Evolutionary conservation across 2,888 invertebrate species (phyloP).

Genomic region (Timema podura): DNA sequence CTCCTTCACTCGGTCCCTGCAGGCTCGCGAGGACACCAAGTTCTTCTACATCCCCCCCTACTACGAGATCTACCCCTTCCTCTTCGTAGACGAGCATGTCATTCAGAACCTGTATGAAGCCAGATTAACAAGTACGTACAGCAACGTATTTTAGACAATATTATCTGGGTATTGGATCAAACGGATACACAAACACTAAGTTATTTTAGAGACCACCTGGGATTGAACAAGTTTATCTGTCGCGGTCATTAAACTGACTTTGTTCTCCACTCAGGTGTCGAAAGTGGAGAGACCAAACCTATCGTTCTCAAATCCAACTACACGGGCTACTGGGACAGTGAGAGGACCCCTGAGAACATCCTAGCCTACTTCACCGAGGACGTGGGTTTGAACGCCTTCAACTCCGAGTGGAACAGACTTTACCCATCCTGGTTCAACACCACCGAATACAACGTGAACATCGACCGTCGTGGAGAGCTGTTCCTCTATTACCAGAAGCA

Average conservation of each 20-base stretch:
- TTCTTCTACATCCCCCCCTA: conserved; percentile 59
- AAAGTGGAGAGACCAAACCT: conserved; percentile 44
- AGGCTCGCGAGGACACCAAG: conserved; percentile 56
- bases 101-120: conserved; percentile 48
- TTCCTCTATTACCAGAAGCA: conserved; percentile 61
- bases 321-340: conserved; percentile 22
- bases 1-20: conserved; percentile 54
- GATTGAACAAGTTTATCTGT: too few relatives aligned
- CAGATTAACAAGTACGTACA: conserved; percentile 17
- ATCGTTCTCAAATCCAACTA: conserved; percentile 38
- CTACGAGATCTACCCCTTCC: conserved; percentile 64
- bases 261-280: conserved; percentile 12
- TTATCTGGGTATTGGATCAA: background rate
- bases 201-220: too few relatives aligned
- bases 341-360: conserved; percentile 22
- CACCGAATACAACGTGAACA: conserved; percentile 43
- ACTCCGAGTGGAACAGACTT: conserved; percentile 59
- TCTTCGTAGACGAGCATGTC: conserved; percentile 58
- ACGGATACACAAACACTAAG: too few relatives aligned
- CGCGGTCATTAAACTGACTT: too few relatives aligned
- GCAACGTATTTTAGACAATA: background rate
- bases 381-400: conserved; percentile 62
- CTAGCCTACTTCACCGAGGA: conserved; percentile 68
- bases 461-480: conserved; percentile 44
- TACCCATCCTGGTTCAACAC: conserved; percentile 61